phyloP scores from a whole-genome alignment of 2,113 vertebrate genomes.

The Peromyscus maniculatus region DNA sequence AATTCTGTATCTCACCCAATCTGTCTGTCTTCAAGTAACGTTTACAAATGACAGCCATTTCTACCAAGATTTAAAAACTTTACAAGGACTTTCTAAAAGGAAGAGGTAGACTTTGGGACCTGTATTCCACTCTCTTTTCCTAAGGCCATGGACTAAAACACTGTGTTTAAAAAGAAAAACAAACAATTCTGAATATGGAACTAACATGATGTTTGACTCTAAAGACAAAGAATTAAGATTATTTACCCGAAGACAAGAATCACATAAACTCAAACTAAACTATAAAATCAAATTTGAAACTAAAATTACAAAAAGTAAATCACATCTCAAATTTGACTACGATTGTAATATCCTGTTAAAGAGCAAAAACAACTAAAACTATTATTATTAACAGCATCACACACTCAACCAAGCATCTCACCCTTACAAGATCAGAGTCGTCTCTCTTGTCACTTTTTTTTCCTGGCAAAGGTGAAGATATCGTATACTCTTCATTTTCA shows the following conservation, averaged over 20 bases:
- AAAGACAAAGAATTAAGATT: slow-evolving; percentile 44
- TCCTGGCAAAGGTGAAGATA: slow-evolving; percentile 90
- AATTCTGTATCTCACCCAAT: neutral
- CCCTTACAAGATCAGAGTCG: slow-evolving; percentile 91
- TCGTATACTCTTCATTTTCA: slow-evolving; percentile 97
- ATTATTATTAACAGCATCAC: slow-evolving; percentile 12
- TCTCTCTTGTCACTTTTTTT: slow-evolving; percentile 92
- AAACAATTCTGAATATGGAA: slow-evolving; percentile 3
- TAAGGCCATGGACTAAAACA: slow-evolving; percentile 28
- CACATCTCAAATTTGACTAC: slow-evolving; percentile 41
- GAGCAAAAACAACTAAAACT: slow-evolving; percentile 40
- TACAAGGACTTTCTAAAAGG: neutral
- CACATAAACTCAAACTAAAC: slow-evolving; percentile 43
- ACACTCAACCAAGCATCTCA: slow-evolving; percentile 83
- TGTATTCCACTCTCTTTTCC: neutral
- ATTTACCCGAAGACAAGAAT: slow-evolving; percentile 48
- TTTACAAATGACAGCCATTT: neutral
- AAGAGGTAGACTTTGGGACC: neutral
- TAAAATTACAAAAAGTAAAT: slow-evolving; percentile 47
- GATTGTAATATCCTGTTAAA: slow-evolving; percentile 23
- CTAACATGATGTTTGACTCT: slow-evolving; percentile 5
- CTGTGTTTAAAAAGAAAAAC: neutral
- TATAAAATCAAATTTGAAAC: slow-evolving; percentile 41
- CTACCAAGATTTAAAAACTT: slow-evolving; percentile 20
- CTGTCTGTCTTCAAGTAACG: slow-evolving; percentile 52